These are phyloP conservation scores for Leptocoma aspasia DNA, from an alignment of 2,113 vertebrate species.

Conservation along the genomic window DNA sequence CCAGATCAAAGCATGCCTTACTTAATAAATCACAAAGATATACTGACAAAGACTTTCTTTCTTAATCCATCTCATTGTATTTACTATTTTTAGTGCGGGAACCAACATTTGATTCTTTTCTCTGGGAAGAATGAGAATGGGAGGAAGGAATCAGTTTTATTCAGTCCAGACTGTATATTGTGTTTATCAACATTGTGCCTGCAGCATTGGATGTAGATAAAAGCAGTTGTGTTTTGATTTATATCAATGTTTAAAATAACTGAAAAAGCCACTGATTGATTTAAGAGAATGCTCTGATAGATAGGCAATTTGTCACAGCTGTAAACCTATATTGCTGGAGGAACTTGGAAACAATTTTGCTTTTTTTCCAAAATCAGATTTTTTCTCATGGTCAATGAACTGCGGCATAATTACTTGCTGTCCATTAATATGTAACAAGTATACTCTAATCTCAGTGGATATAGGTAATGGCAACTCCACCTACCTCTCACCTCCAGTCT, in stretches of 20 bases:
- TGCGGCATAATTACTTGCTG: background rate
- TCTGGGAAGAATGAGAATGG: background rate
- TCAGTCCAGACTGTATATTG: background rate
- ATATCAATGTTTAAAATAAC: background rate
- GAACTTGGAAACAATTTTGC: background rate
- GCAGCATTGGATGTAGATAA: background rate
- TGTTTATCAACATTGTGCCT: background rate
- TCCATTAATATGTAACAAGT: background rate
- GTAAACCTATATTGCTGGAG: background rate
- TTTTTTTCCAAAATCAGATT: background rate
- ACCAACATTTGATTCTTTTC: background rate
- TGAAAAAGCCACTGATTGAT: background rate
- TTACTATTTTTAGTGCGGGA: background rate
- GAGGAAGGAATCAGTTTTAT: background rate
- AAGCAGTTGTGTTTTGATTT: background rate
- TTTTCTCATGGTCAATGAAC: background rate
- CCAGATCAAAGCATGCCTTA: background rate
- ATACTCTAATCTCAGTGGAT: background rate
- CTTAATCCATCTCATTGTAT: background rate
- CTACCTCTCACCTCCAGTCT: background rate
- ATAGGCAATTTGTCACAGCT: background rate
- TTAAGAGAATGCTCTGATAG: background rate
- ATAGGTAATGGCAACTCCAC: background rate
- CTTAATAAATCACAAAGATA: background rate
- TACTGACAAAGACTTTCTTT: background rate